Percentiles rank a stretch among this genome's conserved stretches.
Evolutionary conservation across 2,797 vertebrate species (phyloP).

Genomic region (Sciaenops ocellatus): DNA sequence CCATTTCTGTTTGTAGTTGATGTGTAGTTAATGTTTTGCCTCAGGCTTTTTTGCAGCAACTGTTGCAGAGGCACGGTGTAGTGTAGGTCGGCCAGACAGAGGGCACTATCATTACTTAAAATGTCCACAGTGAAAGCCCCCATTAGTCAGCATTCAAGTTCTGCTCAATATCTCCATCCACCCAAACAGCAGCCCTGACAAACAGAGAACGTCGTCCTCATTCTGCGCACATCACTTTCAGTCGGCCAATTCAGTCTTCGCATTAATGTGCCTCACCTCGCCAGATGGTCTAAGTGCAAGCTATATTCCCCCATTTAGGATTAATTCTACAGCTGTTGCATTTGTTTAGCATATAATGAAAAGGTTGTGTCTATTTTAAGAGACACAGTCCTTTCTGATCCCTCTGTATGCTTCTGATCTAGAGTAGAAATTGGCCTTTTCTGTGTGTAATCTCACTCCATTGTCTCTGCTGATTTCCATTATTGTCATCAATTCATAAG

Average conservation of each 20-base stretch:
- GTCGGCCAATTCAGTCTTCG: slow-evolving; percentile 72
- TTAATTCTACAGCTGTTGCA: slow-evolving; percentile 76
- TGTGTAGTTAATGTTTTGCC: slow-evolving; percentile 33
- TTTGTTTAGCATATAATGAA: slow-evolving; percentile 82
- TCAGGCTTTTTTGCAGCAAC: slow-evolving; percentile 26
- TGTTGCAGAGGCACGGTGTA: slow-evolving; percentile 26
- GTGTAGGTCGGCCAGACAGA: slow-evolving; percentile 35
- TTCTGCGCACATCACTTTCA: slow-evolving; percentile 69
- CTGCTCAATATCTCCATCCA: slow-evolving; percentile 51
- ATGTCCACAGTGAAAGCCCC: slow-evolving; percentile 58
- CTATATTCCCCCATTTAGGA: slow-evolving; percentile 78
- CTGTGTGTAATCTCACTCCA: slow-evolving; percentile 68
- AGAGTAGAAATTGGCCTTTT: slow-evolving; percentile 69
- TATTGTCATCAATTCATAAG: slow-evolving; percentile 78
- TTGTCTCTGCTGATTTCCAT: slow-evolving; percentile 74
- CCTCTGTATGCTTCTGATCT: slow-evolving; percentile 47
- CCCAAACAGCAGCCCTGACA: slow-evolving; percentile 51
- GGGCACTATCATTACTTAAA: slow-evolving; percentile 46
- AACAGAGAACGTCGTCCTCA: slow-evolving; percentile 43
- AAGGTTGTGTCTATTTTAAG: slow-evolving; percentile 63
- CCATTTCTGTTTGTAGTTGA: slow-evolving; percentile 40
- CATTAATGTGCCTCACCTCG: slow-evolving; percentile 69
- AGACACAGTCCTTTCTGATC: slow-evolving; percentile 50
- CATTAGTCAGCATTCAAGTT: slow-evolving; percentile 65
- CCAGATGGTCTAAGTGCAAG: slow-evolving; percentile 82